Conservation (phyloP, 2,113 vertebrate genomes). For the Neopipo cinnamomea region DNA sequence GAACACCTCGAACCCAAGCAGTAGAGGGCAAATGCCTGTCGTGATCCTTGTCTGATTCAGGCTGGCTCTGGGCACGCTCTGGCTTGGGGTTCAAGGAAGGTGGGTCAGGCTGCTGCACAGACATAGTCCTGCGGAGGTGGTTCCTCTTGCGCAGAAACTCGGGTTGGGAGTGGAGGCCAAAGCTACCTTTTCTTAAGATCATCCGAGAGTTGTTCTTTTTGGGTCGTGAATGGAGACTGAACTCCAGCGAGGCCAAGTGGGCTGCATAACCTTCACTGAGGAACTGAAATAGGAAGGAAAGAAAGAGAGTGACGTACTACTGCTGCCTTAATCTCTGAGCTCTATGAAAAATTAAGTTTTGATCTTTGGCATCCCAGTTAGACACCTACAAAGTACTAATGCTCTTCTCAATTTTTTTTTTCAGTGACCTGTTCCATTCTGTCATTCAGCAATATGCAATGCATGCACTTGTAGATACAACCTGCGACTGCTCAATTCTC, state of each 20-base stretch:
- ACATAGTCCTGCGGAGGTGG: conserved; percentile 94
- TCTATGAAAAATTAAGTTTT: neutral
- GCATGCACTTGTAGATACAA: neutral
- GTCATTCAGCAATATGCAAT: neutral
- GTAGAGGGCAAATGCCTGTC: conserved; percentile 76
- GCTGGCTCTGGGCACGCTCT: conserved; percentile 96
- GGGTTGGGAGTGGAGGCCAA: conserved; percentile 91
- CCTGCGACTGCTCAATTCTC: neutral
- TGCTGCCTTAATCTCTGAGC: neutral
- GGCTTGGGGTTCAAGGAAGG: conserved; percentile 90
- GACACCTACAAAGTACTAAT: neutral
- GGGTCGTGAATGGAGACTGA: conserved; percentile 87
- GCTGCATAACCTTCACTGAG: conserved; percentile 94
- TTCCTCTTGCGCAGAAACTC: conserved; percentile 95
- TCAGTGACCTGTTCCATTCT: neutral
- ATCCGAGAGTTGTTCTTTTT: conserved; percentile 93
- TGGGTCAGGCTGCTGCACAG: conserved; percentile 93
- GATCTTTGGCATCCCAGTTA: neutral
- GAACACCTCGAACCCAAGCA: conserved; percentile 84
- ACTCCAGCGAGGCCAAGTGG: conserved; percentile 90
- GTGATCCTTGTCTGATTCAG: conserved; percentile 93
- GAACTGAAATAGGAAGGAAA: conserved; percentile 77
- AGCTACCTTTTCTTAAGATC: conserved; percentile 94
- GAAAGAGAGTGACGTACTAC: neutral
- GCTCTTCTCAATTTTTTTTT: neutral